These are phyloP conservation scores for Chauna torquata DNA, from an alignment of 2,113 vertebrate species.

Conservation along the genomic window DNA sequence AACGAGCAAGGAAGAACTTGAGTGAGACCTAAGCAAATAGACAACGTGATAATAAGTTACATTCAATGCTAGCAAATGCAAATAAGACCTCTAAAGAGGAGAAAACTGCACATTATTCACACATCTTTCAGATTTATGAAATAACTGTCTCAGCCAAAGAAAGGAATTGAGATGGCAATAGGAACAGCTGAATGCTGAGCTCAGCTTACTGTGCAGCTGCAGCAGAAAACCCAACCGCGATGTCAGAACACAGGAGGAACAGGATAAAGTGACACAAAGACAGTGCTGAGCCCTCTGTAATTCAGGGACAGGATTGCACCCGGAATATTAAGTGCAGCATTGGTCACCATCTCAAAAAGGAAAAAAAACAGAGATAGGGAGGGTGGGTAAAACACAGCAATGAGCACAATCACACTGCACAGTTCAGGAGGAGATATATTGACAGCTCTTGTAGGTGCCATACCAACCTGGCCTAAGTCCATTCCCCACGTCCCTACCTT, in stretches of 20 bases:
- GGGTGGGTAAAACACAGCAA: background rate
- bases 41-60: background rate
- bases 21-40: background rate
- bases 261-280: conserved; percentile 24
- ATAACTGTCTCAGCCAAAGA: conserved; percentile 6
- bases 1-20: background rate
- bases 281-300: conserved; percentile 15
- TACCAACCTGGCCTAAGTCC: background rate
- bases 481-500: background rate
- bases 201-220: conserved; percentile 59
- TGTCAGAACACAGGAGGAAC: conserved; percentile 13
- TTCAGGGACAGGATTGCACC: background rate
- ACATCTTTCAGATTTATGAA: conserved; percentile 36
- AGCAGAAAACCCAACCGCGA: background rate
- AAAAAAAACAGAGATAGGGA: background rate
- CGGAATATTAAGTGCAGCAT: background rate
- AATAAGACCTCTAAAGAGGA: conserved; percentile 6
- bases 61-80: conserved; percentile 23
- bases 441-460: background rate
- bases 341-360: background rate
- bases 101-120: background rate
- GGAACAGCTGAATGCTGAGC: conserved; percentile 61
- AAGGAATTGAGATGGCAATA: background rate
- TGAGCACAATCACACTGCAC: background rate
- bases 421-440: background rate